Evolutionary conservation across 2,113 vertebrate genomes (phyloP).

Genomic region (Oreocharis arfaki): DNA sequence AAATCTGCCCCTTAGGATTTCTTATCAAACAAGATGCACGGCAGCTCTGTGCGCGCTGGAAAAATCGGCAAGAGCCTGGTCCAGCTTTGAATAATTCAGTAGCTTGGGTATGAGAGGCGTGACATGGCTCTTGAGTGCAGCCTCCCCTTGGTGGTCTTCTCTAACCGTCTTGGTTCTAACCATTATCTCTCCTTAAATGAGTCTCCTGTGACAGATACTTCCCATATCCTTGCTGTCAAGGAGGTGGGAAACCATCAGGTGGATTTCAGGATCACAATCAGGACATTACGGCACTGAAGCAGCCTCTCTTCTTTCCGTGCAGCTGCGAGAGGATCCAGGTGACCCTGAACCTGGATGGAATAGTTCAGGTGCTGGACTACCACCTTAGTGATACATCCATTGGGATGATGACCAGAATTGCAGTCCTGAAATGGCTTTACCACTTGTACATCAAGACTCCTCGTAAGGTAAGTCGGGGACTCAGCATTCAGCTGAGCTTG

Average conservation of each 20-base stretch:
- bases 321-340: constrained; percentile 80
- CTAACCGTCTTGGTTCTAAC: not conserved
- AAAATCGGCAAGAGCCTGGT: not conserved
- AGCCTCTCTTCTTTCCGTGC: not conserved
- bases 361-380: constrained; percentile 92
- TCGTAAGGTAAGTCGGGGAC: constrained; percentile 77
- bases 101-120: not conserved
- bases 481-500: accelerated
- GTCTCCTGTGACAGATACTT: not conserved
- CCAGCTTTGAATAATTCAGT: constrained; percentile 48
- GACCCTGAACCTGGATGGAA: constrained; percentile 90
- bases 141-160: not conserved
- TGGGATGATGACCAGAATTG: constrained; percentile 98
- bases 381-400: constrained; percentile 88
- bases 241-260: not conserved
- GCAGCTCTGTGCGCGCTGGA: not conserved
- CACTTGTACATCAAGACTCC: constrained; percentile 98
- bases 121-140: not conserved
- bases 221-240: not conserved
- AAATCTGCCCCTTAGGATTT: constrained; percentile 43
- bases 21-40: constrained; percentile 22
- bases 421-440: constrained; percentile 97
- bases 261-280: not conserved
- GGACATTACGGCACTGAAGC: not conserved
- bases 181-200: not conserved